Base-by-base conservation (phyloP, 2,797 vertebrate species). In the Tauraco hartlaubi region DNA sequence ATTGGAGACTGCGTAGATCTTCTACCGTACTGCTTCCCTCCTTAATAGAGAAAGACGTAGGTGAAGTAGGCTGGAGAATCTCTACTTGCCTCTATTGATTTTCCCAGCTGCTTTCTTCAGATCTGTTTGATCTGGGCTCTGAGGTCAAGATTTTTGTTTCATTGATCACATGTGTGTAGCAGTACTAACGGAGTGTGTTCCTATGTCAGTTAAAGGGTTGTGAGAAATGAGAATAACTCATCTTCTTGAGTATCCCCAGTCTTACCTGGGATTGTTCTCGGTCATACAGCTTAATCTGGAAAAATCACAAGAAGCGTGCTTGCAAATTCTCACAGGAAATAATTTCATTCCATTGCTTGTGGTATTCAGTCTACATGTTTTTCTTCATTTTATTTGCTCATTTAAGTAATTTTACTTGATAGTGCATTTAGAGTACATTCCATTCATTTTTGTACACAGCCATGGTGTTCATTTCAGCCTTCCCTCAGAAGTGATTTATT, bases 71-170 rank as follows among this genome's bases (percentile, higher is more conserved):
- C 73, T 86, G 51, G 37, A 88, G 66, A 76, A 44, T 86, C 66
- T 88, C 54, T 52, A 6, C 63, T 88, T 58, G 52, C 69, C 29
- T 62, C 11, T 64, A 46, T 68, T 80, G 85, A 81, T 85, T 91
- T 91, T 31, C 12, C 8, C 35, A 68, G 3, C 58, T 68, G 18
- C 46, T 78, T 83, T 69, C 41, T 71, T 86, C 72, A 94, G 43
- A 69, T 75, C 29, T 73, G 1, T 88, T 87, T 77, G 64, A 41
- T 88, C 39, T 92, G 68, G 19, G 15, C 48, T 90, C 54, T 44
- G 68, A 84, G 71, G 85, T 84, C 75, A 80, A 74, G 80, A 72
- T 56, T 92, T 96, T 77, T 88, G n/a, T 82, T 74, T 75, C 82
- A 66, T 33, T 83, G 56, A 74, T 91, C 33, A 54, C 5, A 2